phyloP scores from a whole-genome alignment of 2,888 invertebrate genomes.

The Amblyjoppa proteus region DNA sequence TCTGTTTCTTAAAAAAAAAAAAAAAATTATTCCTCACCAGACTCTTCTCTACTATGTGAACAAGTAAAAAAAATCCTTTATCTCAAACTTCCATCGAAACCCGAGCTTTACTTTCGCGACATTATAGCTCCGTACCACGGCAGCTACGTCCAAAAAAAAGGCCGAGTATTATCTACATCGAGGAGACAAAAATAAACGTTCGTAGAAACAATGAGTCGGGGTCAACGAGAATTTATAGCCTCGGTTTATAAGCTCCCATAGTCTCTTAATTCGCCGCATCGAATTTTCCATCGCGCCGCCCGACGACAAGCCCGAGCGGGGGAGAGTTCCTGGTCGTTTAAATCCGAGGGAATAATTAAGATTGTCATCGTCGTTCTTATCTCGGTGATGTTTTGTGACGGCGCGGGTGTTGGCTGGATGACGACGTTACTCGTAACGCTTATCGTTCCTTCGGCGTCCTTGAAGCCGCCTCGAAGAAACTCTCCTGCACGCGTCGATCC shows the following conservation, averaged over 20 bases:
- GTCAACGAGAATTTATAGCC: constrained; percentile 24
- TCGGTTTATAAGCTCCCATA: background rate
- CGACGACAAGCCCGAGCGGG: constrained; percentile 25
- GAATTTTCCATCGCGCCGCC: constrained; percentile 48
- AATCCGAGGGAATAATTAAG: constrained; percentile 68
- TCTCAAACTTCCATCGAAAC: background rate
- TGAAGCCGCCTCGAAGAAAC: constrained; percentile 51
- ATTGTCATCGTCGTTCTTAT: constrained; percentile 68
- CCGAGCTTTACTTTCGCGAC: background rate
- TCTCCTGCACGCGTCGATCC: constrained; percentile 48
- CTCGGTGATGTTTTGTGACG: constrained; percentile 39
- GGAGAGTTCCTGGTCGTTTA: constrained; percentile 10
- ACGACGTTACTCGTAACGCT: constrained; percentile 45
- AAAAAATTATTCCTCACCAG: too few relatives aligned
- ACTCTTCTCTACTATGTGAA: too few relatives aligned
- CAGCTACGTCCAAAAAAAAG: background rate
- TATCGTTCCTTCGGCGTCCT: constrained; percentile 46
- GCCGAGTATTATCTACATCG: background rate
- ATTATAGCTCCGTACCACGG: background rate
- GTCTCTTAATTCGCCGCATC: constrained; percentile 13
- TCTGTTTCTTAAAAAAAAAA: background rate
- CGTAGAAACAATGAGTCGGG: background rate
- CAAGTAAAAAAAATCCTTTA: background rate
- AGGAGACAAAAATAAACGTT: background rate
- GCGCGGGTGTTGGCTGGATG: constrained; percentile 28